A percentile compares a stretch with the other conserved stretches of the same genome.
Conservation (phyloP, 2,113 vertebrate genomes). For the Poecilia latipinna region DNA sequence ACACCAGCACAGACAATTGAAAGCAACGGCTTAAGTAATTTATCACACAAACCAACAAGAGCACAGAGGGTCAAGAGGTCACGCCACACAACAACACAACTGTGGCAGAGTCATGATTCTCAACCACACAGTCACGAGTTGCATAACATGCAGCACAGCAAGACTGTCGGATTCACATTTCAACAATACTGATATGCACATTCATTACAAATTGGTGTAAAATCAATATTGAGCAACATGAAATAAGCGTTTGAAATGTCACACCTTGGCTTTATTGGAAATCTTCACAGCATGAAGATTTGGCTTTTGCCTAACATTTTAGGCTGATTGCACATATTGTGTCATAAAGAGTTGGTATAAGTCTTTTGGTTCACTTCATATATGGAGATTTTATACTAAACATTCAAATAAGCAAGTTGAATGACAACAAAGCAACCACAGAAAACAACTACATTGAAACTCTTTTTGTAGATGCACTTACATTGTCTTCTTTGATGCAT, state of each 20-base stretch:
- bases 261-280: conserved; percentile 6
- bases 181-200: conserved; percentile 4
- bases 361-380: conserved; percentile 6
- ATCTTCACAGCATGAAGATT: conserved; percentile 18
- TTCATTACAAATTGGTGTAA: not conserved
- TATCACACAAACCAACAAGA: conserved; percentile 26
- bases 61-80: conserved; percentile 7
- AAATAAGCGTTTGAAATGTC: not conserved
- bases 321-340: conserved; percentile 12
- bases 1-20: not conserved
- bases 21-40: conserved; percentile 7
- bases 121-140: conserved; percentile 22
- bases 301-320: conserved; percentile 47
- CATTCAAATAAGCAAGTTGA: not conserved
- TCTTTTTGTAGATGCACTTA: conserved; percentile 57
- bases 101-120: conserved; percentile 16
- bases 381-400: conserved; percentile 7
- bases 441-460: not conserved
- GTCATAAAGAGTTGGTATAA: conserved; percentile 5
- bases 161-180: conserved; percentile 18
- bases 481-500: conserved; percentile 66
- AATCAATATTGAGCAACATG: conserved; percentile 1
- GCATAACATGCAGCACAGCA: conserved; percentile 41
- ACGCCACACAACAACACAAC: conserved; percentile 16
- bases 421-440: not conserved